Percentiles rank a stretch among this genome's conserved stretches.
These are phyloP conservation scores for Koerneria pararmatus DNA, from an alignment of 2,888 invertebrate species.

Conservation along the genomic window DNA sequence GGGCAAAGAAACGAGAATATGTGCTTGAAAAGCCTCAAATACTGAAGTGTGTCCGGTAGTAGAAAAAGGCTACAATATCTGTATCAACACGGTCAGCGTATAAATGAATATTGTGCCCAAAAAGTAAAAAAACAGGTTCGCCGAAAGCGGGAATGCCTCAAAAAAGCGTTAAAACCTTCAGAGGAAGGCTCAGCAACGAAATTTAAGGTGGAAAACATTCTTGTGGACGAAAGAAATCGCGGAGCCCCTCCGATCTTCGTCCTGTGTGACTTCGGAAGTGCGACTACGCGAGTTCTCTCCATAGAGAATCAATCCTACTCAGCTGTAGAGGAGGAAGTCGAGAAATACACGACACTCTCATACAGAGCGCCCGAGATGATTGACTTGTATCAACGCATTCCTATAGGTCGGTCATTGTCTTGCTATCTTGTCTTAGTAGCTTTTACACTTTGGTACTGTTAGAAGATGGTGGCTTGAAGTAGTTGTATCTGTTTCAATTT, in stretches of 20 bases:
- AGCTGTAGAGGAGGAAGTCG: constrained; percentile 51
- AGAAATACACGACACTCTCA: constrained; percentile 77
- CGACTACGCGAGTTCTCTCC: constrained; percentile 74
- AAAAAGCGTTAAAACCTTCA: too few relatives aligned
- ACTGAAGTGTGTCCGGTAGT: too few relatives aligned
- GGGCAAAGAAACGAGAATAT: too few relatives aligned
- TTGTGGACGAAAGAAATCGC: constrained; percentile 75
- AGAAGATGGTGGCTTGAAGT: constrained; percentile 23
- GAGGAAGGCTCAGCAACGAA: too few relatives aligned
- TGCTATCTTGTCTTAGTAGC: constrained; percentile 33
- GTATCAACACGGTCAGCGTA: not conserved
- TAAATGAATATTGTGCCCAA: too few relatives aligned
- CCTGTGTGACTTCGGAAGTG: constrained; percentile 88
- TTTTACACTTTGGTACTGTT: not conserved
- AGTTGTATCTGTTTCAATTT: constrained; percentile 17
- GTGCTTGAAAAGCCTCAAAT: too few relatives aligned
- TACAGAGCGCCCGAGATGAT: constrained; percentile 90
- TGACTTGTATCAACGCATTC: constrained; percentile 77
- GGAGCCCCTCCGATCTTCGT: constrained; percentile 67
- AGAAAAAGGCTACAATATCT: not conserved
- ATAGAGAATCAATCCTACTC: constrained; percentile 38
- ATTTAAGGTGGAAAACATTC: constrained; percentile 77
- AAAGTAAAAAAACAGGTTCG: too few relatives aligned
- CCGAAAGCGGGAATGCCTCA: too few relatives aligned
- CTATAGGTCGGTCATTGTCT: constrained; percentile 66